Percentiles rank a stretch among this genome's conserved stretches.
Conservation (phyloP, 2,888 invertebrate genomes). For the Exocentrus adspersus region DNA sequence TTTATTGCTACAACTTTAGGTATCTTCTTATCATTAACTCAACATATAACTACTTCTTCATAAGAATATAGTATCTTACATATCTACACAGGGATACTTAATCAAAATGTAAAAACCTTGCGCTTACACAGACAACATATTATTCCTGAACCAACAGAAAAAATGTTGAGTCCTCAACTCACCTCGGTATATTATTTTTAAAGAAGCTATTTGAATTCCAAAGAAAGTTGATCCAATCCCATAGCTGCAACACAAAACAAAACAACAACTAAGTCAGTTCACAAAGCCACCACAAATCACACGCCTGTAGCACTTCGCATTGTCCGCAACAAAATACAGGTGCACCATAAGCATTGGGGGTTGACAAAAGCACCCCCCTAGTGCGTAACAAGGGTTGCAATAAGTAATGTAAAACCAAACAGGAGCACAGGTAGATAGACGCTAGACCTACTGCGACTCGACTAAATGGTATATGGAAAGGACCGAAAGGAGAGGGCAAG, state of each 20-base stretch:
- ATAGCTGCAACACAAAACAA: constrained; percentile 31
- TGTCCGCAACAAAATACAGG: constrained; percentile 32
- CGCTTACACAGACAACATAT: too few species aligned
- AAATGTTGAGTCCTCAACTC: too few species aligned
- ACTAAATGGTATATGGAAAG: constrained; percentile 31
- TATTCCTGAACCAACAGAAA: too few species aligned
- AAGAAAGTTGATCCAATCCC: constrained; percentile 32
- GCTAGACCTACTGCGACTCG: constrained; percentile 29
- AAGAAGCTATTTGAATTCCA: background rate
- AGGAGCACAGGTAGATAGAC: constrained; percentile 33
- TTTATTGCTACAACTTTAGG: background rate
- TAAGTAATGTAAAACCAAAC: constrained; percentile 24
- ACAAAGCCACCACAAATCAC: constrained; percentile 25
- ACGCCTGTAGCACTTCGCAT: constrained; percentile 11
- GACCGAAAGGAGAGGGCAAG: constrained; percentile 40
- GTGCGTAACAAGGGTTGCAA: constrained; percentile 26
- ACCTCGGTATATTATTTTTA: background rate
- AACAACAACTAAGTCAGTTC: constrained; percentile 27
- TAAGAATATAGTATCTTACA: background rate
- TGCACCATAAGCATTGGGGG: constrained; percentile 20
- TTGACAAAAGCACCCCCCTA: constrained; percentile 13
- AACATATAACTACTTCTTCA: background rate
- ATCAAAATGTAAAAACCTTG: background rate
- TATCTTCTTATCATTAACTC: background rate
- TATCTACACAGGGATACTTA: background rate